phyloP scores from a whole-genome alignment of 2,113 vertebrate genomes.

The Desmodus rotundus region DNA sequence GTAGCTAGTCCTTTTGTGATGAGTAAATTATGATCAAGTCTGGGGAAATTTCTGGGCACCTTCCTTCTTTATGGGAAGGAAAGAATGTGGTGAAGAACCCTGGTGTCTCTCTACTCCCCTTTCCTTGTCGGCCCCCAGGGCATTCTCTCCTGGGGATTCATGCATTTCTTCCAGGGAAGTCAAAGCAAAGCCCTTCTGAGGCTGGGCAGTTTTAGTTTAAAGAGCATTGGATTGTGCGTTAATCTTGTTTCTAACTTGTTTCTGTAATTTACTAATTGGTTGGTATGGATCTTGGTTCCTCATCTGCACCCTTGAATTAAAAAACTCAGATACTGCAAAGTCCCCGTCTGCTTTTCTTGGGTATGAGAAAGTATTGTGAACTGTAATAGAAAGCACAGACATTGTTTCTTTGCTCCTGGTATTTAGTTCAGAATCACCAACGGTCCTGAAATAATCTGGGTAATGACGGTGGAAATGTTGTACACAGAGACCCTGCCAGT shows the following conservation, averaged over 20 bases:
- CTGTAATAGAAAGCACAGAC: background rate
- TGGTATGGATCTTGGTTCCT: background rate
- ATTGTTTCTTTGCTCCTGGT: background rate
- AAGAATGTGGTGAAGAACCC: background rate
- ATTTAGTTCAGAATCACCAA: background rate
- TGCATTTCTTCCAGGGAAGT: slow-evolving; percentile 28
- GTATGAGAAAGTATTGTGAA: background rate
- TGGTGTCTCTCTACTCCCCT: too few relatives aligned
- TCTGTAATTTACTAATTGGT: background rate
- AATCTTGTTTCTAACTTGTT: background rate
- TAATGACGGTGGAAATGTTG: background rate
- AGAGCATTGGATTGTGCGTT: background rate
- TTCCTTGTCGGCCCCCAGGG: background rate
- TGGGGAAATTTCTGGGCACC: slow-evolving; percentile 4
- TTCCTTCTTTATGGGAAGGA: background rate
- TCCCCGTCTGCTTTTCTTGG: background rate
- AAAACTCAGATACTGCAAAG: background rate
- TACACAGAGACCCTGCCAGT: background rate
- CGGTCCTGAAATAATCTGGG: background rate
- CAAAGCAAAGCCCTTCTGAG: background rate
- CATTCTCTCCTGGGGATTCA: background rate
- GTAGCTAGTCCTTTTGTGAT: background rate
- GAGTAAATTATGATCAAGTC: background rate
- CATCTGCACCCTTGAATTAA: background rate
- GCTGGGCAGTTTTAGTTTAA: background rate